These are phyloP conservation scores for Vanacampus margaritifer DNA, from an alignment of 2,113 vertebrate genomes.

Conservation along the genomic window DNA sequence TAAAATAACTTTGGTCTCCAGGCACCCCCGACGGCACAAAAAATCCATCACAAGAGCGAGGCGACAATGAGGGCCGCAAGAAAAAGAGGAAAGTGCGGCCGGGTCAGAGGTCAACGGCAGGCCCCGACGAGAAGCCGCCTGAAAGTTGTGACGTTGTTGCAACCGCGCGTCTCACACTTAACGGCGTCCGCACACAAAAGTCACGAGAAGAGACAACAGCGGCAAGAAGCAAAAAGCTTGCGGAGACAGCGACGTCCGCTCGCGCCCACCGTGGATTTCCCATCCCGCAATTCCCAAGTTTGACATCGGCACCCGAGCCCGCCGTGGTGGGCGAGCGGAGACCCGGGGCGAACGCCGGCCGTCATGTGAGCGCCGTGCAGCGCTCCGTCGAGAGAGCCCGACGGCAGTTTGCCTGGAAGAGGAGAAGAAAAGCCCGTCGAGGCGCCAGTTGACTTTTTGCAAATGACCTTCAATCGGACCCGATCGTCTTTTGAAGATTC, in stretches of 20 bases:
- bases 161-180: no score
- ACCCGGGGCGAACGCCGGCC: slow-evolving; percentile 1
- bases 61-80: slow-evolving; percentile 30
- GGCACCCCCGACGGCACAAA: slow-evolving; percentile 41
- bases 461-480: background rate
- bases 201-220: slow-evolving; percentile 39
- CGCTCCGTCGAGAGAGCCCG: slow-evolving; percentile 43
- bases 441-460: slow-evolving; percentile 11
- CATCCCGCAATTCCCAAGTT: background rate
- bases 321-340: slow-evolving; percentile 1
- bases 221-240: slow-evolving; percentile 29
- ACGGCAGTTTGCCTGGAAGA: slow-evolving; percentile 55
- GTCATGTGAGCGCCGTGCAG: slow-evolving; percentile 36
- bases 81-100: slow-evolving; percentile 43
- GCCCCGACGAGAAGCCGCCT: background rate
- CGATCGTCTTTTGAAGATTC: background rate
- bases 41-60: slow-evolving; percentile 55
- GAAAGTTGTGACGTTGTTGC: slow-evolving; percentile 12
- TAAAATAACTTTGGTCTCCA: slow-evolving; percentile 7
- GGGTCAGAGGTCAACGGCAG: background rate
- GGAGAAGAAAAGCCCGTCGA: slow-evolving; percentile 44
- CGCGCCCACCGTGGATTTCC: background rate
- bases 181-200: no score
- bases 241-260: slow-evolving; percentile 18
- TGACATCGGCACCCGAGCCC: slow-evolving; percentile 19